Conservation (phyloP, 2,888 invertebrate genomes). For the Nephrotoma appendiculata region DNA sequence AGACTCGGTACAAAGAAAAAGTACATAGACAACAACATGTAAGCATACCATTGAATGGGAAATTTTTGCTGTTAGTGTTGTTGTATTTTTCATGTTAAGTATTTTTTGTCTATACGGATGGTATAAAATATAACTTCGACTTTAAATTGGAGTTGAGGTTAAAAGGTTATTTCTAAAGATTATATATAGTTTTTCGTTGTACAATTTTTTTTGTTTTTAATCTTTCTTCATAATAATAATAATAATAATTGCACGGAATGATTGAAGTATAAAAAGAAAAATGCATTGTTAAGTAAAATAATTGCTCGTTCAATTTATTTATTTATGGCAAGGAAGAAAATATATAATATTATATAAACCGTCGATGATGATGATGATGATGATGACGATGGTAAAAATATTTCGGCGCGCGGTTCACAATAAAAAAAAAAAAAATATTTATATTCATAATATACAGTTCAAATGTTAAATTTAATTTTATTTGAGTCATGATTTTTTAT, state of each 20-base stretch:
- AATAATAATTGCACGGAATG: background rate
- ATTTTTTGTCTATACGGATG: background rate
- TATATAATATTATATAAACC: background rate
- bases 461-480: background rate
- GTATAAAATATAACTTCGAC: background rate
- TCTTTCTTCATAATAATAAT: background rate
- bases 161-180: background rate
- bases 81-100: background rate
- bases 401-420: background rate
- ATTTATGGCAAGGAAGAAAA: background rate
- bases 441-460: background rate
- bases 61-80: background rate
- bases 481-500: background rate
- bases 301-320: background rate
- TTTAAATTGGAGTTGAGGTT: background rate
- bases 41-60: background rate
- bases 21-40: background rate
- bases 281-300: background rate
- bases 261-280: background rate
- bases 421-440: background rate
- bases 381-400: background rate
- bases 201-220: background rate
- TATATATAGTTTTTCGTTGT: background rate
- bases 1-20: background rate
- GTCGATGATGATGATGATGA: background rate